Base-by-base conservation (phyloP, 1,140 invertebrate genomes). In the Tetragnatha versicolor region DNA sequence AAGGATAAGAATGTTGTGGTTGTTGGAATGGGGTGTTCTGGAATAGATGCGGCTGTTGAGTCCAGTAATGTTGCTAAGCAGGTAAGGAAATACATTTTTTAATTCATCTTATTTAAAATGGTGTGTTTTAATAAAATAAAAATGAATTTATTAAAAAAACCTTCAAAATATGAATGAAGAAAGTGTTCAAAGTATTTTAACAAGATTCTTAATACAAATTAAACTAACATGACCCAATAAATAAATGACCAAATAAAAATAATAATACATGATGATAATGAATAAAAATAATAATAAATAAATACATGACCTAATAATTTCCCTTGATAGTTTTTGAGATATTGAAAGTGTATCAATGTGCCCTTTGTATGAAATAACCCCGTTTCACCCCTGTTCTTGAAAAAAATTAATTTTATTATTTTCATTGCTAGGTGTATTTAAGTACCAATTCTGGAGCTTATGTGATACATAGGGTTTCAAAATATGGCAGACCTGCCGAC, bases 371-470 rank as follows among this genome's bases (percentile, higher is more conserved):
- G n/a, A n/a, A n/a, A n/a, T n/a, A n/a, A n/a, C n/a, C n/a, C n/a
- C n/a, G n/a, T n/a, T n/a, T n/a, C n/a, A n/a, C n/a, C n/a, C n/a
- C n/a, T n/a, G n/a, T n/a, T n/a, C n/a, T n/a, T n/a, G n/a, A n/a
- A n/a, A n/a, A n/a, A n/a, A n/a, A n/a, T n/a, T n/a, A n/a, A n/a
- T n/a, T n/a, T n/a, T n/a, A n/a, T n/a, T 53, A 20, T 33, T n/a
- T 35, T 10, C 35, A 4, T 68, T 29, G 2, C 7, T 58, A 87
- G 86, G 85, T 87, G 3, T 87, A 84, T 66, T 53, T 88, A 17
- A 86, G 86, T 51, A 87, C 88, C 4, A 82, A 87, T n/a, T 82
- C 85, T 22, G 88, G 88, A 1, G 82, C 85, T 0, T 88, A 87
- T 86, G 79, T 88, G 0, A 81, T 86, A 14, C 84, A 84, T 60